A percentile compares a stretch with the other conserved stretches of the same genome.
Evolutionary conservation across 2,888 invertebrate genomes (phyloP).

Genomic region (Erpobdella octoculata): DNA sequence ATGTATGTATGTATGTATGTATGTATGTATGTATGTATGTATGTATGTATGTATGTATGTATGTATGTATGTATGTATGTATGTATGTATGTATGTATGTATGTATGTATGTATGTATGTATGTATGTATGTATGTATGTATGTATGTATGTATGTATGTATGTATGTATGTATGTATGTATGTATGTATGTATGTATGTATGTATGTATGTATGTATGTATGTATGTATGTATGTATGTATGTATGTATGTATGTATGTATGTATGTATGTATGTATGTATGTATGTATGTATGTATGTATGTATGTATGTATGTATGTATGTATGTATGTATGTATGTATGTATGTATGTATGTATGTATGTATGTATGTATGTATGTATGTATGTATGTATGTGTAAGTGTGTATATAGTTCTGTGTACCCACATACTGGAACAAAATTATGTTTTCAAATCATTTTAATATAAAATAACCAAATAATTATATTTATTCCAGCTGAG

Average conservation of each 20-base stretch:
- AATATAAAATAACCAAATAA: background rate
- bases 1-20: conserved; percentile 5
- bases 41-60: conserved; percentile 1
- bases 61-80: conserved; percentile 1
- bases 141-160: conserved; percentile 7
- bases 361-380: conserved; percentile 19
- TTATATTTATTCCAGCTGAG: too few species aligned
- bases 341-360: conserved; percentile 21
- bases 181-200: conserved; percentile 1
- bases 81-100: background rate
- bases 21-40: conserved; percentile 7
- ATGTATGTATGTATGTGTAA: conserved; percentile 6
- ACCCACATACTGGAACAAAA: background rate
- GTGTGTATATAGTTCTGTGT: too few species aligned
- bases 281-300: background rate
- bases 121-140: background rate
- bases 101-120: background rate
- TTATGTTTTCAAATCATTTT: background rate
- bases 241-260: conserved; percentile 1
- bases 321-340: conserved; percentile 27
- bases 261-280: conserved; percentile 1
- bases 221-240: conserved; percentile 1
- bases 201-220: conserved; percentile 1
- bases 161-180: background rate
- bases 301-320: conserved; percentile 9